Conservation (phyloP, 2,888 invertebrate species). For the Chymomyza amoena region DNA sequence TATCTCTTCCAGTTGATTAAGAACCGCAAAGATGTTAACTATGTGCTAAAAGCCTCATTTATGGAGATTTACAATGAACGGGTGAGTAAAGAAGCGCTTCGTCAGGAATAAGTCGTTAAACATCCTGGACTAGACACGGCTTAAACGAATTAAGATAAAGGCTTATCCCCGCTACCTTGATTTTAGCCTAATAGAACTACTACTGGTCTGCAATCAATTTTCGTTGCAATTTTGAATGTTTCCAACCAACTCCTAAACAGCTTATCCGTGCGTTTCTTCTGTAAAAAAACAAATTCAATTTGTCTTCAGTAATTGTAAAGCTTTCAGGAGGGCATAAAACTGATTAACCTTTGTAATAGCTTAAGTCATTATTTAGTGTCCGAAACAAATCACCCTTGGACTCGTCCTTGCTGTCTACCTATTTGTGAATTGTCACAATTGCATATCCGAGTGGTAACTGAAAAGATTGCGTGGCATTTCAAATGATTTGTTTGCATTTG, state of each 20-base stretch:
- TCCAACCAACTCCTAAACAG: neutral
- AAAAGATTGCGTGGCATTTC: constrained; percentile 63
- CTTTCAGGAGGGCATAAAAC: neutral
- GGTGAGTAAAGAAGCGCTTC: constrained; percentile 80
- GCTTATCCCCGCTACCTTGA: neutral
- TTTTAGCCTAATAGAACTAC: neutral
- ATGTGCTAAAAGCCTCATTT: constrained; percentile 94
- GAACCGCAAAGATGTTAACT: constrained; percentile 87
- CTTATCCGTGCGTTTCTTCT: neutral
- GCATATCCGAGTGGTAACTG: constrained; percentile 27
- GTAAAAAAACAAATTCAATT: neutral
- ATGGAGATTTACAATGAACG: constrained; percentile 98
- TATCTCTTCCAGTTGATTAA: constrained; percentile 92
- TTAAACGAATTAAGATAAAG: no score
- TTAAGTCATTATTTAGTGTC: neutral
- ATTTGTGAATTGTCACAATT: constrained; percentile 34
- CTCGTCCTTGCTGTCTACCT: neutral
- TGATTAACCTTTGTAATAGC: constrained; percentile 48
- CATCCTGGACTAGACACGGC: no score
- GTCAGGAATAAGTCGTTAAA: no score
- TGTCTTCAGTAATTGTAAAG: neutral
- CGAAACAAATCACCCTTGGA: neutral
- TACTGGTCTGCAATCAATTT: neutral
- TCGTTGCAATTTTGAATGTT: neutral
- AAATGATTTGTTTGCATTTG: constrained; percentile 62